Evolutionary conservation across 2,888 invertebrate genomes (phyloP).

Genomic region (Trisateles emortualis): DNA sequence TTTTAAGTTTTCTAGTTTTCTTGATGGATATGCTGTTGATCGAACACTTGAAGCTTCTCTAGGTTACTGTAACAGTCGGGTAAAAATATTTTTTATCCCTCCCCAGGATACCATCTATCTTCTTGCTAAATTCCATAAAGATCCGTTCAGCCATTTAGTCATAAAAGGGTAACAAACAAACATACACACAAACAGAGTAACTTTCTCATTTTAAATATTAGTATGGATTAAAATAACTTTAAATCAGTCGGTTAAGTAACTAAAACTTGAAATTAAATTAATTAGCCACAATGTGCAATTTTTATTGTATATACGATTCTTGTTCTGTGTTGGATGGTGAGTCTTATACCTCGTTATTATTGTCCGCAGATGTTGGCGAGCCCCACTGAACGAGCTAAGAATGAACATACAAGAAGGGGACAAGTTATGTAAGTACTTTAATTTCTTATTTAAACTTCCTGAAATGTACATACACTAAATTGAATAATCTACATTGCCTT

Average conservation of each 20-base stretch:
- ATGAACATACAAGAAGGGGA: slow-evolving; percentile 11
- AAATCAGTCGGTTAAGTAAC: slow-evolving; percentile 8
- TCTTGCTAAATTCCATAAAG: too few species aligned
- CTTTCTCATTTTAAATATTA: too few species aligned
- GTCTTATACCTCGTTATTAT: slow-evolving; percentile 28
- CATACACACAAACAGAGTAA: too few species aligned
- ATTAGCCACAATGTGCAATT: not conserved
- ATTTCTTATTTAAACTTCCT: not conserved
- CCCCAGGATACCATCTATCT: too few species aligned
- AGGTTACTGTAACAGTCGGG: too few species aligned
- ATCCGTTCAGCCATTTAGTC: too few species aligned
- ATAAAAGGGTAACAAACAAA: too few species aligned
- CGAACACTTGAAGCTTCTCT: too few species aligned
- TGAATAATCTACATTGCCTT: too few species aligned
- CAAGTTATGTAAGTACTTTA: slow-evolving; percentile 36
- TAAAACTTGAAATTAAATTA: slow-evolving; percentile 27
- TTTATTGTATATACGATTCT: slow-evolving; percentile 18
- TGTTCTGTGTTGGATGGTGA: slow-evolving; percentile 16
- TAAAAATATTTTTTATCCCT: too few species aligned
- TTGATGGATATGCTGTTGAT: too few species aligned
- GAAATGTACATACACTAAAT: not conserved
- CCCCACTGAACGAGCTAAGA: slow-evolving; percentile 19
- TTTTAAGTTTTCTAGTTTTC: too few species aligned
- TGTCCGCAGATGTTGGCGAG: slow-evolving; percentile 38
- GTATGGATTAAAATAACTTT: not conserved